Conservation (phyloP, 2,797 vertebrate species). For the Molossus alvarezi region DNA sequence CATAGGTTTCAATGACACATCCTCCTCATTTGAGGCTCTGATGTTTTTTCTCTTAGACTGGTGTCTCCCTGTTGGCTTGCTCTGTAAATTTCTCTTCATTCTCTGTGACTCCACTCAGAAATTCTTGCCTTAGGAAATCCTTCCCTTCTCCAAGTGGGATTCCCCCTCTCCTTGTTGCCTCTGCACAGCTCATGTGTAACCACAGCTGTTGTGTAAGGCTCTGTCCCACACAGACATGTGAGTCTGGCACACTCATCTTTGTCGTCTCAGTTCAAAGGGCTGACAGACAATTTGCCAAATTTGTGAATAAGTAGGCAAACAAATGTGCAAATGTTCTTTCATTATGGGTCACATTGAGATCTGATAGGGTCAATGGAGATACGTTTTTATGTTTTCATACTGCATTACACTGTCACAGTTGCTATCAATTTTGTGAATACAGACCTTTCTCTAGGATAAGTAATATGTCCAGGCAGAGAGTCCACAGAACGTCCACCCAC, state of each 20-base stretch:
- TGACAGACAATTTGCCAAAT: background rate
- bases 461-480: background rate
- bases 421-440: too few species aligned
- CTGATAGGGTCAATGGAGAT: rapidly evolving
- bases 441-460: background rate
- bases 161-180: rapidly evolving
- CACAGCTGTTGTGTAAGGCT: rapidly evolving
- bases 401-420: background rate
- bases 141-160: too few species aligned
- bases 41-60: rapidly evolving
- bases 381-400: background rate
- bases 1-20: rapidly evolving
- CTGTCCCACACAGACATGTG: rapidly evolving
- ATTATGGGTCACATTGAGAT: background rate
- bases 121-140: background rate
- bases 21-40: background rate
- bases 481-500: rapidly evolving
- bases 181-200: background rate
- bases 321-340: background rate
- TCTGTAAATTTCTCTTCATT: rapidly evolving
- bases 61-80: background rate
- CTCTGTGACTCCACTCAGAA: too few species aligned
- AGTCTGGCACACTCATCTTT: rapidly evolving
- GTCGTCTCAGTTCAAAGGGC: background rate
- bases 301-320: background rate